Percentiles rank a stretch among this genome's conserved stretches.
Evolutionary conservation across 1,140 invertebrate genomes (phyloP).

Genomic region (Brachionus calyciflorus): DNA sequence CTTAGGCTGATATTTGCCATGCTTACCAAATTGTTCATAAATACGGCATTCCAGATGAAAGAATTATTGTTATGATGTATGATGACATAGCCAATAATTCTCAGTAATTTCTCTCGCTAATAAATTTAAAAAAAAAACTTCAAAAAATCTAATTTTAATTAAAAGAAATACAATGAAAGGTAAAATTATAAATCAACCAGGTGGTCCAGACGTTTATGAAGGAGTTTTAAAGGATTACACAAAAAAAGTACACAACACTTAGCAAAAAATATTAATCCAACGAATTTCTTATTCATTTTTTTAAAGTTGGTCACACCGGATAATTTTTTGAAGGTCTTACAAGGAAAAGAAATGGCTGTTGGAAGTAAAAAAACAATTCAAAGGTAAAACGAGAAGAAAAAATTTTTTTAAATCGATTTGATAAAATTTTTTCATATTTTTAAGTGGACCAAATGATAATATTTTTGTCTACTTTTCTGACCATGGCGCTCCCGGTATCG

Average conservation of each 20-base stretch:
- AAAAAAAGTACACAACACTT: conserved; percentile 56
- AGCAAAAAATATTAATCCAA: not conserved
- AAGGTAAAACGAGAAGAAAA: conserved; percentile 58
- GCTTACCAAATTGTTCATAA: conserved; percentile 66
- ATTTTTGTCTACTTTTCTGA: conserved; percentile 70
- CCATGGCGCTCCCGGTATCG: conserved; percentile 64
- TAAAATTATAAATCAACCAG: conserved; percentile 65
- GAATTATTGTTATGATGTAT: conserved; percentile 69
- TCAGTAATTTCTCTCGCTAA: conserved; percentile 58
- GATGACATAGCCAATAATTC: conserved; percentile 66
- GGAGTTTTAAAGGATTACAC: conserved; percentile 67
- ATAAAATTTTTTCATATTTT: no score
- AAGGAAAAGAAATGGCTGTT: conserved; percentile 62
- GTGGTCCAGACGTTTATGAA: conserved; percentile 66
- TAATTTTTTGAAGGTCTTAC: conserved; percentile 65
- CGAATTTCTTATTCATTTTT: conserved; percentile 41
- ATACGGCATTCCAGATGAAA: conserved; percentile 65
- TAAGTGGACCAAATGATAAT: conserved; percentile 65
- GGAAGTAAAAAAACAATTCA: conserved; percentile 65
- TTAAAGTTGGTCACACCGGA: conserved; percentile 63
- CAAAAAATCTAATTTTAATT: conserved; percentile 48
- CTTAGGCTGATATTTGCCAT: conserved; percentile 68
- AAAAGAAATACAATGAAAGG: conserved; percentile 66
- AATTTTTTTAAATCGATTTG: no score
- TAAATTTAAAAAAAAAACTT: conserved; percentile 10